These are phyloP conservation scores for Seira musarum DNA, from an alignment of 2,888 invertebrate species.

Conservation along the genomic window DNA sequence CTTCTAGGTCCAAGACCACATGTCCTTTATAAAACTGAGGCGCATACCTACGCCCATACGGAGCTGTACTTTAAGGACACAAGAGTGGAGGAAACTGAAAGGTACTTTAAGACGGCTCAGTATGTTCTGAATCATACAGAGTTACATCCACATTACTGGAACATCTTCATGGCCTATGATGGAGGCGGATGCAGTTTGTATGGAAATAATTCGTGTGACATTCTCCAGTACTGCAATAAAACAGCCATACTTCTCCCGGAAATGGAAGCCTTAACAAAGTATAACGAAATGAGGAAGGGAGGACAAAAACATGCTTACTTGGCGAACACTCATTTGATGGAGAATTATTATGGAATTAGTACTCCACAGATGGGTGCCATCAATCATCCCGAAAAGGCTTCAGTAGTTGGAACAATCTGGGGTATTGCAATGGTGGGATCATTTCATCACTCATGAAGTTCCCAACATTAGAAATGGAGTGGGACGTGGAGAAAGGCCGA, in stretches of 20 bases:
- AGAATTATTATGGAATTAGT: not conserved
- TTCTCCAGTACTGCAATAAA: slow-evolving; percentile 18
- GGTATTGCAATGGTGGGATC: slow-evolving; percentile 16
- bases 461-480: too few species aligned
- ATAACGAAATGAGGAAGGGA: slow-evolving; percentile 11
- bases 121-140: not conserved
- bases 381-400: not conserved
- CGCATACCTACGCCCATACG: not conserved
- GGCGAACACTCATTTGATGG: not conserved
- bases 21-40: not conserved
- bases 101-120: not conserved
- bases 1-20: not conserved
- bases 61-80: too few species aligned
- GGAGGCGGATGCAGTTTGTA: not conserved
- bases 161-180: not conserved
- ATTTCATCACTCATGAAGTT: too few species aligned
- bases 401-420: not conserved
- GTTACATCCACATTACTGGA: not conserved
- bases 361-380: slow-evolving; percentile 5
- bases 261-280: slow-evolving; percentile 20
- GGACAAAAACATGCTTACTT: not conserved
- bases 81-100: not conserved
- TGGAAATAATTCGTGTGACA: not conserved
- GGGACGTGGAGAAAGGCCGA: too few species aligned
- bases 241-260: slow-evolving; percentile 18